Evolutionary conservation across 2,113 vertebrate species (phyloP).

Genomic region (Neopipo cinnamomea): DNA sequence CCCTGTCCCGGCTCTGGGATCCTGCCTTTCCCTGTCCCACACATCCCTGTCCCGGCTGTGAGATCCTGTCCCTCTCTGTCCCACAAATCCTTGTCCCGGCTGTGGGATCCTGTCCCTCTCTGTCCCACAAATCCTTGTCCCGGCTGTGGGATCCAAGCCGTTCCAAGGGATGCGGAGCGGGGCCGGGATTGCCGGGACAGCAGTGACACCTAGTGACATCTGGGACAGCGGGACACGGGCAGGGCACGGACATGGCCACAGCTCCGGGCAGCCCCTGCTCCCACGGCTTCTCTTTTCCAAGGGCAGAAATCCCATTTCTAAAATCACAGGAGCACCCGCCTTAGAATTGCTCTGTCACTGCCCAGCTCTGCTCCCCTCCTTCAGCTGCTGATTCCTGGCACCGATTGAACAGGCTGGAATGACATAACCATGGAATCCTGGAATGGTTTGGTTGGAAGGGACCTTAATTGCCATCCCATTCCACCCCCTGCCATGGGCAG

Average conservation of each 20-base stretch:
- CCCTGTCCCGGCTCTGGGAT: neutral
- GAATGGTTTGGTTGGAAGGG: neutral
- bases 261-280: too few species aligned
- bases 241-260: too few species aligned
- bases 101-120: too few species aligned
- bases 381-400: accelerated
- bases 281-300: neutral
- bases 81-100: neutral
- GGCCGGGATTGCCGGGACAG: neutral
- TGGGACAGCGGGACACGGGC: neutral
- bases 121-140: neutral
- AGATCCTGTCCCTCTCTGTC: neutral
- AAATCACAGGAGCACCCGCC: accelerated
- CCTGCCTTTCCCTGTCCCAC: too few species aligned
- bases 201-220: neutral
- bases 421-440: accelerated
- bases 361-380: accelerated
- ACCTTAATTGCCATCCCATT: neutral
- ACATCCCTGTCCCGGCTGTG: neutral
- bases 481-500: neutral
- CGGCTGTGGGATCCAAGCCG: neutral
- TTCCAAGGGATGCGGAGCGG: neutral
- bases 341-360: neutral
- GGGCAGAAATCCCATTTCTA: neutral
- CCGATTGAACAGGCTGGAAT: neutral